A percentile compares a stretch with the other conserved stretches of the same genome.
Evolutionary conservation across 1,140 invertebrate species (phyloP).

Genomic region (Cyclina sinensis): DNA sequence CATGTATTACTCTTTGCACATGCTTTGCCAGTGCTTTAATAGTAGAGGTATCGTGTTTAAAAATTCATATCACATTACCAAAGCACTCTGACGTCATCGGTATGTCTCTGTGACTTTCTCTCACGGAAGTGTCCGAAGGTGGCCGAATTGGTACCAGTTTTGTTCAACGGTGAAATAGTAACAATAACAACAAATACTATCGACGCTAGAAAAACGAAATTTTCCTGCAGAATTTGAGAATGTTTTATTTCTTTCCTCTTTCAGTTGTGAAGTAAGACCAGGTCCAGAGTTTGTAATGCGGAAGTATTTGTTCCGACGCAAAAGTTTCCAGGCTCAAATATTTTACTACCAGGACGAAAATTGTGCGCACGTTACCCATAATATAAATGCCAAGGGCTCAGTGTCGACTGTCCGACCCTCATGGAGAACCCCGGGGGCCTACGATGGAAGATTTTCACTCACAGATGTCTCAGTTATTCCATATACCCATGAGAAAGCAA

Average conservation of each 20-base stretch:
- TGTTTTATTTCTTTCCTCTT: background rate
- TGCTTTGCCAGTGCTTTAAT: too few species aligned
- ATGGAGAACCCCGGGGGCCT: conserved; percentile 51
- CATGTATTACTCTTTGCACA: too few species aligned
- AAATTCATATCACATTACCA: too few species aligned
- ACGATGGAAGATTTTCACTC: conserved; percentile 23
- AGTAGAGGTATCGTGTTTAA: too few species aligned
- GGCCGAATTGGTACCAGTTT: too few species aligned
- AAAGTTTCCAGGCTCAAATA: conserved; percentile 54
- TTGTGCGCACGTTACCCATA: conserved; percentile 36
- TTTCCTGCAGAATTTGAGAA: too few species aligned
- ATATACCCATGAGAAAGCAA: conserved; percentile 19
- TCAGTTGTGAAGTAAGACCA: conserved; percentile 65
- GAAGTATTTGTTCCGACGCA: conserved; percentile 61
- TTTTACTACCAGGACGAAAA: conserved; percentile 66
- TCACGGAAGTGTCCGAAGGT: too few species aligned
- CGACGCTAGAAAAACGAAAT: too few species aligned
- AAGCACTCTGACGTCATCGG: too few species aligned
- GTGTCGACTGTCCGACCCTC: conserved; percentile 41
- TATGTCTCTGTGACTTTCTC: too few species aligned
- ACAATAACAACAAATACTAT: too few species aligned
- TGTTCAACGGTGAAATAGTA: too few species aligned
- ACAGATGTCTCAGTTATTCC: conserved; percentile 54
- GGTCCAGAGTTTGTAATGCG: conserved; percentile 69
- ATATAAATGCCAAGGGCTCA: conserved; percentile 50